Conservation (phyloP, 1,140 invertebrate genomes). For the Zaprionus taronus region DNA sequence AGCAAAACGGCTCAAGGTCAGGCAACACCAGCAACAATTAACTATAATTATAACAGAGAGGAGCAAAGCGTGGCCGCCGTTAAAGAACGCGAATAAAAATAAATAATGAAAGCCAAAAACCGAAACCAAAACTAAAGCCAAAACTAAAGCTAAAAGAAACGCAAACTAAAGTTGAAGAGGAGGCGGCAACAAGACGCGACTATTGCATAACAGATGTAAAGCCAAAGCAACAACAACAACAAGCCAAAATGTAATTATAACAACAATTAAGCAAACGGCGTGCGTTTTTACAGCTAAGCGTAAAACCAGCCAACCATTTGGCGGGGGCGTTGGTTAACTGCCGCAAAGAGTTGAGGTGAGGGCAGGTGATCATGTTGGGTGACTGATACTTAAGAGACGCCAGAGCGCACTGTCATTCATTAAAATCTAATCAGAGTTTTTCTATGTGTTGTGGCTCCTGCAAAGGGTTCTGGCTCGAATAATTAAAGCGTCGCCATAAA, state of each 20-base stretch:
- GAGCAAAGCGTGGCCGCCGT: conserved; percentile 47
- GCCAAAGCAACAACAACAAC: conserved; percentile 27
- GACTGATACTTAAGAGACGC: neutral
- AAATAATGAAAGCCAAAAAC: conserved; percentile 81
- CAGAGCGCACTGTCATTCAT: conserved; percentile 49
- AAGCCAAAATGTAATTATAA: conserved; percentile 74
- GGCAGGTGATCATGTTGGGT: neutral
- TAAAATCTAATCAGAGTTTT: conserved; percentile 61
- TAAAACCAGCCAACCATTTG: conserved; percentile 68
- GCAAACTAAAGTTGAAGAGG: conserved; percentile 19
- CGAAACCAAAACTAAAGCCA: conserved; percentile 62
- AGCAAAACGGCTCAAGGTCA: conserved; percentile 75
- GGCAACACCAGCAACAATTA: conserved; percentile 58
- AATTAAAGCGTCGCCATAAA: conserved; percentile 58
- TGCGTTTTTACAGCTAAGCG: conserved; percentile 80
- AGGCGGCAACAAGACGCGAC: conserved; percentile 36
- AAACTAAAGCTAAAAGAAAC: conserved; percentile 29
- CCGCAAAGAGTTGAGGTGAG: neutral
- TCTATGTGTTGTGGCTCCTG: neutral
- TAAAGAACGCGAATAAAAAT: conserved; percentile 46
- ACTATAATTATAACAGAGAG: conserved; percentile 70
- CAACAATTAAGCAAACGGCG: conserved; percentile 83
- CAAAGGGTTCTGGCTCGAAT: conserved; percentile 19
- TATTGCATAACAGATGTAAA: conserved; percentile 71
- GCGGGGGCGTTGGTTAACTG: conserved; percentile 19